Evolutionary conservation across 2,797 vertebrate species (phyloP).

Genomic region (Xenops minutus): DNA sequence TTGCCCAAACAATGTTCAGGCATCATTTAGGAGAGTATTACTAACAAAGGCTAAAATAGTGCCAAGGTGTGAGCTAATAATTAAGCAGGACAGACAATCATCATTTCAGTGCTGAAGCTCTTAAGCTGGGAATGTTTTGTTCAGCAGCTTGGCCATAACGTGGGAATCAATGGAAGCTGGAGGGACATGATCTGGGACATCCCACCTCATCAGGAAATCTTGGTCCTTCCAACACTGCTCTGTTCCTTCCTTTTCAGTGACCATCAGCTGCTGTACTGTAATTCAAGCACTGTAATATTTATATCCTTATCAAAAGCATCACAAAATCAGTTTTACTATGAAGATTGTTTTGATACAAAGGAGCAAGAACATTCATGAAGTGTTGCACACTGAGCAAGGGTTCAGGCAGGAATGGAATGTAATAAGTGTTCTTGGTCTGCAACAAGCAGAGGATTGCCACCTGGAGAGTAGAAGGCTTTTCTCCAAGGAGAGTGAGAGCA

Average conservation of each 20-base stretch:
- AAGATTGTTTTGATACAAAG: neutral
- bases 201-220: neutral
- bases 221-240: neutral
- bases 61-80: neutral
- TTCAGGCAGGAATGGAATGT: neutral
- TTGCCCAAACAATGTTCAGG: neutral
- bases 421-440: neutral
- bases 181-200: neutral
- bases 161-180: neutral
- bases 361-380: neutral
- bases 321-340: neutral
- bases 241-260: neutral
- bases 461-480: neutral
- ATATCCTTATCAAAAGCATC: neutral
- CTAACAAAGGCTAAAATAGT: neutral
- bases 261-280: neutral
- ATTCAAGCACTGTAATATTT: neutral
- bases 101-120: neutral
- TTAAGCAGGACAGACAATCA: neutral
- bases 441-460: neutral
- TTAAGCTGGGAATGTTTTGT: neutral
- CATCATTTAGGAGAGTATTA: neutral
- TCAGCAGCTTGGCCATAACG: neutral
- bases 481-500: neutral
- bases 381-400: neutral